Evolutionary conservation across 2,797 vertebrate species (phyloP), one percentile per base, ranked within the genome.

Genomic region (Zenarchopterus dispar): DNA sequence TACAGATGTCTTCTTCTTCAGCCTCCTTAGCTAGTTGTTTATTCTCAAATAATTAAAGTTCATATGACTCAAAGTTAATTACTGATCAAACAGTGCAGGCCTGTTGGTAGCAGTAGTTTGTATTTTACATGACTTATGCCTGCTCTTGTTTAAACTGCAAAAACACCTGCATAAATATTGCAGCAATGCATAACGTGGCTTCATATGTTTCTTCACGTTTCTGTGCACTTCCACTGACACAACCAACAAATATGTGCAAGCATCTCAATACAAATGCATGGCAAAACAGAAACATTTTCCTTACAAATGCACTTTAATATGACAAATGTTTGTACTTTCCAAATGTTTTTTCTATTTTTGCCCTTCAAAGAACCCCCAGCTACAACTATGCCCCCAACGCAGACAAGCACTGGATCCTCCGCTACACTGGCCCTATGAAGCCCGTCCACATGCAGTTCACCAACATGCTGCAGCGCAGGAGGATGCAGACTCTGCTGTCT

Each of bases 401-500:
- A 0, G 97, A 99, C 93, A 99, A 99, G 79, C 97, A 99, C 87
- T 99, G 97, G 97, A 99, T 99, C 89, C 94, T 99, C 77, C 95
- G 97, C 56, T 99, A 99, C 89, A 99, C 97, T 0, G 97, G 97
- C 16, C 91, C 97, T 19, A 99, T 99, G 97, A 98, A 95, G 78
- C 97, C 97, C 0, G 95, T 99, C 78, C 97, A 99, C 91, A 99
- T 99, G 97, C 94, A 99, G 73, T 99, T 99, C 91, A 99, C 97
- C n/a, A 99, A 99, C 90, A 93, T 99, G 95, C 91, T 99, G 2
- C 97, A 99, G 91, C 94, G 97, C 63, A 93, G 96, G 70, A 94
- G 97, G 58, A 94, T 98, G 79, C 97, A 99, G 81, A 99, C 97
- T 0, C 94, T 99, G 67, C 92, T 99, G 89, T 99, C 97, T 2